Conservation (phyloP, 2,113 vertebrate genomes). For the Cheirogaleus medius region DNA sequence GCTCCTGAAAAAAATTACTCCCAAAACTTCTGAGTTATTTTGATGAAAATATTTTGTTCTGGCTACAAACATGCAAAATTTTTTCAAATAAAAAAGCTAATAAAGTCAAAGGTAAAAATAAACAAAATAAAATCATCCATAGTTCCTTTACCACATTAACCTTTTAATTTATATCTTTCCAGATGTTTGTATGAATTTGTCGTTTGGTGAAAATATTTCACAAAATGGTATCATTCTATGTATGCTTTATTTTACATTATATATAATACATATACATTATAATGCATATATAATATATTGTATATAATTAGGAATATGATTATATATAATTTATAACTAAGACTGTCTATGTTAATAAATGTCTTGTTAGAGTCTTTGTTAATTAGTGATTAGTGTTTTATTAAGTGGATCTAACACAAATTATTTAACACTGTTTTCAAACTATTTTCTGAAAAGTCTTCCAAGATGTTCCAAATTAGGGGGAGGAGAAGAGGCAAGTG, state of each 20-base stretch:
- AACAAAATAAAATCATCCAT: neutral
- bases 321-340: neutral
- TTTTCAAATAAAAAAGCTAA: neutral
- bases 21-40: neutral
- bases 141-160: neutral
- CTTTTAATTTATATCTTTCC: neutral
- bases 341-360: neutral
- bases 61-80: neutral
- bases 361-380: neutral
- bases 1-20: neutral
- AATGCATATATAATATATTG: neutral
- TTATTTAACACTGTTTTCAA: neutral
- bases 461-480: neutral
- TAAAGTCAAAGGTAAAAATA: neutral
- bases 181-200: neutral
- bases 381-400: neutral
- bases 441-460: neutral
- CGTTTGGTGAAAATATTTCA: neutral
- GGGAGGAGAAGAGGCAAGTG: neutral
- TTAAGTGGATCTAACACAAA: neutral
- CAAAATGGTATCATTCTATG: neutral
- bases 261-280: neutral
- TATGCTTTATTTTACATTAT: neutral
- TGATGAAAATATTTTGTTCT: neutral
- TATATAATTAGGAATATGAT: neutral